Percentiles rank a stretch among this genome's conserved stretches.
Conservation (phyloP, 1,140 invertebrate genomes). For the Drosophila lacertosa region DNA sequence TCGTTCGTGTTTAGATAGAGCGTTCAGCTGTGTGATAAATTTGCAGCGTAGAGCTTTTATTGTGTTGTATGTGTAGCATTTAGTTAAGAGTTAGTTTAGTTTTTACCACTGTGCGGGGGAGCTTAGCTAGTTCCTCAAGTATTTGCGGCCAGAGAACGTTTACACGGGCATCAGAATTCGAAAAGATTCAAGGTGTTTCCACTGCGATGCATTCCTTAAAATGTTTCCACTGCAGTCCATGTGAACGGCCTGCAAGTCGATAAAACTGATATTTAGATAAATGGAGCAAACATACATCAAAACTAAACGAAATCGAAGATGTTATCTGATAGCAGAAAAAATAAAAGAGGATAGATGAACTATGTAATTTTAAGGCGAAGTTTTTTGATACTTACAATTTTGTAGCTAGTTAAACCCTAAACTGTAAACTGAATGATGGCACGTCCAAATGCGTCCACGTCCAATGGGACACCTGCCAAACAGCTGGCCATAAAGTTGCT, state of each 20-base stretch:
- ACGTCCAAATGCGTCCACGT: slow-evolving; percentile 69
- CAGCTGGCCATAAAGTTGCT: slow-evolving; percentile 15
- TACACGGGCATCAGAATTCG: neutral
- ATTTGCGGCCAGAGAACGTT: slow-evolving; percentile 5
- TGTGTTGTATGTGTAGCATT: slow-evolving; percentile 21
- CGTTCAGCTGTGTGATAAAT: slow-evolving; percentile 30
- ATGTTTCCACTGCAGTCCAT: neutral
- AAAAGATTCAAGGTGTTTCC: too few relatives aligned
- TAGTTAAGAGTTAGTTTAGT: slow-evolving; percentile 27
- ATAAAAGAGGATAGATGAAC: slow-evolving; percentile 7
- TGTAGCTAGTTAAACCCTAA: slow-evolving; percentile 73
- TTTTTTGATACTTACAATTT: slow-evolving; percentile 73
- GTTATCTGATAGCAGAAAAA: neutral
- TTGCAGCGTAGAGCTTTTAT: slow-evolving; percentile 34
- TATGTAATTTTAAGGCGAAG: slow-evolving; percentile 52
- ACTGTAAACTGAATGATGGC: slow-evolving; percentile 43
- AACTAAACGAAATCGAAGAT: slow-evolving; percentile 9
- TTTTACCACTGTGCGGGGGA: neutral
- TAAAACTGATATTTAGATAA: slow-evolving; percentile 15
- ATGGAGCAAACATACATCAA: slow-evolving; percentile 26
- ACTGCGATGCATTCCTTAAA: neutral
- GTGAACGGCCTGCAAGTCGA: slow-evolving; percentile 4
- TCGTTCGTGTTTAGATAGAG: neutral
- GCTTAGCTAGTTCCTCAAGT: neutral
- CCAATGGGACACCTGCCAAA: slow-evolving; percentile 62